These are phyloP conservation scores for Pseudorectes ferrugineus DNA, from an alignment of 2,113 vertebrate genomes.

Conservation along the genomic window DNA sequence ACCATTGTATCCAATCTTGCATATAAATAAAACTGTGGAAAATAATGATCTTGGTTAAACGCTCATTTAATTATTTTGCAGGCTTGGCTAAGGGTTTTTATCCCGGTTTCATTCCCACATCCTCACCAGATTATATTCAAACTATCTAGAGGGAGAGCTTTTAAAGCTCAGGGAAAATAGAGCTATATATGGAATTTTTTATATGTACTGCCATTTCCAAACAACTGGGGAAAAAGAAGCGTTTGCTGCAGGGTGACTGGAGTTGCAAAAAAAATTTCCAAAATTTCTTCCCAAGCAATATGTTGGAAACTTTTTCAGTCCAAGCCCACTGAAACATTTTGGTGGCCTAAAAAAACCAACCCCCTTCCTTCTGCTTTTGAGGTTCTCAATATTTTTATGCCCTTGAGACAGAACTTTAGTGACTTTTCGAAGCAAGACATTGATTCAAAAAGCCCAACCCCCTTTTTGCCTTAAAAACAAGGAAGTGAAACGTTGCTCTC, in stretches of 20 bases:
- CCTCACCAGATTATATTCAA: background rate
- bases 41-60: conserved; percentile 26
- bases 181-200: background rate
- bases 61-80: background rate
- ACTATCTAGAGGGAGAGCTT: background rate
- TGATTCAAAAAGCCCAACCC: background rate
- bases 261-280: background rate
- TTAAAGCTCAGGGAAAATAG: background rate
- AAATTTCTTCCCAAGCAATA: background rate
- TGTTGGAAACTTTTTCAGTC: background rate
- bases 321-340: background rate
- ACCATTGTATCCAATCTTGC: background rate
- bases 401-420: background rate
- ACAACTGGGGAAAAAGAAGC: background rate
- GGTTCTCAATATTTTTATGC: background rate
- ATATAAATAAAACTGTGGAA: conserved; percentile 26
- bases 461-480: background rate
- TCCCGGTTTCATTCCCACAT: background rate
- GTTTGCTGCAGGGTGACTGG: background rate
- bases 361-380: conserved; percentile 49
- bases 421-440: background rate
- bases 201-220: background rate
- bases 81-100: background rate
- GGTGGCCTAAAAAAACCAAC: background rate
- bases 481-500: conserved; percentile 14